Evolutionary conservation across 1,140 invertebrate species (phyloP).

Genomic region (Marisa cornuarietis): DNA sequence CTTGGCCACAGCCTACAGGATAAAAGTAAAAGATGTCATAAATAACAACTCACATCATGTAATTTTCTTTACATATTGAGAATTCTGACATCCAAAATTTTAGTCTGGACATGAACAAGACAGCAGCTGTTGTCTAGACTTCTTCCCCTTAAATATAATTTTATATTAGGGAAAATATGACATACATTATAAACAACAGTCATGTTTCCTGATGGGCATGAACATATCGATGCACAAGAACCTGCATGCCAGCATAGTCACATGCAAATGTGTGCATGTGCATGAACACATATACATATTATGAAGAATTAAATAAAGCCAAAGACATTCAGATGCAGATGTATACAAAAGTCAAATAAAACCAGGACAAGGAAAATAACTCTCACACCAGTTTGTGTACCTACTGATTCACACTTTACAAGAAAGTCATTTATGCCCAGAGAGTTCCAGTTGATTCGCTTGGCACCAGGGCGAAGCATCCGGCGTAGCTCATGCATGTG

Average conservation of each 20-base stretch:
- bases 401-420: conserved; percentile 68
- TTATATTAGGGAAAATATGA: neutral
- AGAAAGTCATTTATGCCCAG: conserved; percentile 82
- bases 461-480: conserved; percentile 80
- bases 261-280: neutral
- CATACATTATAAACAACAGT: too few species aligned
- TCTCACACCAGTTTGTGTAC: conserved; percentile 10
- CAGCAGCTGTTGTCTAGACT: too few species aligned
- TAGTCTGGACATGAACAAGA: neutral
- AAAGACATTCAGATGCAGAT: neutral
- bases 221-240: too few species aligned
- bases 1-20: conserved; percentile 65
- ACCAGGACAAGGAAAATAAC: too few species aligned
- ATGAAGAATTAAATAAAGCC: neutral
- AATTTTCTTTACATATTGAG: neutral
- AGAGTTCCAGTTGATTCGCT: conserved; percentile 85
- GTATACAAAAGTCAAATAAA: too few species aligned
- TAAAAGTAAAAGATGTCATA: neutral
- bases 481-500: conserved; percentile 79
- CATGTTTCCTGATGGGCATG: too few species aligned
- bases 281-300: neutral
- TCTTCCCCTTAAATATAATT: neutral
- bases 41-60: neutral
- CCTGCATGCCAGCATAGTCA: neutral
- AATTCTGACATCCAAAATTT: neutral